Conservation (phyloP, 2,797 vertebrate species). For the Phalloptychus januarius region DNA sequence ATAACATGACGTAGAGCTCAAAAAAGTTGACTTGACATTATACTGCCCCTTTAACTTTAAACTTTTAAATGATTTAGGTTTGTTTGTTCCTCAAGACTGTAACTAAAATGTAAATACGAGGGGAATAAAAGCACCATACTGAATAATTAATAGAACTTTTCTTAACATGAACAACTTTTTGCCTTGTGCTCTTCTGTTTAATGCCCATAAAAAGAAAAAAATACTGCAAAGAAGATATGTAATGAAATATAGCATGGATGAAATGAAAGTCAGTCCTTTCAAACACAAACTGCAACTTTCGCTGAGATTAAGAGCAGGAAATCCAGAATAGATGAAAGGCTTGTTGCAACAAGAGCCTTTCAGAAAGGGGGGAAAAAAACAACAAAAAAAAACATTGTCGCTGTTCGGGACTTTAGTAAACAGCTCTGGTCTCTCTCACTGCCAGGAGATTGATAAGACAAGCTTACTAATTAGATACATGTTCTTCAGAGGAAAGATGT, state of each 20-base stretch:
- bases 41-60: no score
- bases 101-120: neutral
- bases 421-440: slow-evolving; percentile 17
- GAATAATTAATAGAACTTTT: neutral
- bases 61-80: neutral
- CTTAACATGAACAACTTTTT: neutral
- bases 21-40: no score
- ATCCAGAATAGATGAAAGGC: slow-evolving; percentile 35
- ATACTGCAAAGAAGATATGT: neutral
- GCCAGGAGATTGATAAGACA: slow-evolving; percentile 32
- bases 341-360: slow-evolving; percentile 31
- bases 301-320: slow-evolving; percentile 15
- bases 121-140: neutral
- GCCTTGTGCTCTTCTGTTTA: neutral
- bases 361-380: neutral
- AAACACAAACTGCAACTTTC: slow-evolving; percentile 1
- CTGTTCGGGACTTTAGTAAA: slow-evolving; percentile 24
- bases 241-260: neutral
- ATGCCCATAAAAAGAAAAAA: neutral
- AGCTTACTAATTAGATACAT: slow-evolving; percentile 64
- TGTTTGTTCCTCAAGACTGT: neutral
- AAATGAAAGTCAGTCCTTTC: slow-evolving; percentile 6
- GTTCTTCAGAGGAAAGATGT: slow-evolving; percentile 54
- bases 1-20: no score
- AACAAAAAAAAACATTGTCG: neutral